Conservation (phyloP, 2,797 vertebrate species). For the Chiloscyllium punctatum region DNA sequence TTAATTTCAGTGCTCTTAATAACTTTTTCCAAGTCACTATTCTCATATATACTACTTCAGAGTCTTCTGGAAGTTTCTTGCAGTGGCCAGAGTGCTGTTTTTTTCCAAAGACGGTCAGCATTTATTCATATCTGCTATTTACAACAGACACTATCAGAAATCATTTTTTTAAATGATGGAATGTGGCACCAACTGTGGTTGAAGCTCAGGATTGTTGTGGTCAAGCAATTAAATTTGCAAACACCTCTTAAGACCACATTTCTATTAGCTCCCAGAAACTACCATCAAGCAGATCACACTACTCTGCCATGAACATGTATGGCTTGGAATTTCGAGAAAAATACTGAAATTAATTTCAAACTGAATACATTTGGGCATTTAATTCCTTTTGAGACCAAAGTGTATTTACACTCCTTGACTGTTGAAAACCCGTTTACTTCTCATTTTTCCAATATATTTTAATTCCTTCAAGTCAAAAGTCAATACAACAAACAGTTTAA, state of each 20-base stretch:
- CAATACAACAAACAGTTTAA: background rate
- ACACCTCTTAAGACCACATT: background rate
- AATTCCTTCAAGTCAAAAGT: background rate
- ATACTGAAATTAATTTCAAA: background rate
- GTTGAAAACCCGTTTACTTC: background rate
- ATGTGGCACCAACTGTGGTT: background rate
- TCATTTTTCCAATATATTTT: background rate
- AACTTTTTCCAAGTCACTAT: background rate
- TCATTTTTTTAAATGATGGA: background rate
- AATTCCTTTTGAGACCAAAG: background rate
- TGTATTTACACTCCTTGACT: background rate
- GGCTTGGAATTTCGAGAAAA: background rate
- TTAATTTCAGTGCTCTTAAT: background rate
- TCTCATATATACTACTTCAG: background rate
- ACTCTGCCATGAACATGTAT: background rate
- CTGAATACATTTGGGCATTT: background rate
- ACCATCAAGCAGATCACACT: background rate
- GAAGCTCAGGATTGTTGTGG: background rate
- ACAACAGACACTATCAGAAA: background rate
- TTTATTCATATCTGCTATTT: background rate
- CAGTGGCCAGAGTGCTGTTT: background rate
- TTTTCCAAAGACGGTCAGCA: background rate
- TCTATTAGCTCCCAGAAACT: background rate
- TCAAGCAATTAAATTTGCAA: background rate
- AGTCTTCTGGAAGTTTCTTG: background rate